Evolutionary conservation across 2,888 invertebrate genomes (phyloP).

Genomic region (Agelastica alni): DNA sequence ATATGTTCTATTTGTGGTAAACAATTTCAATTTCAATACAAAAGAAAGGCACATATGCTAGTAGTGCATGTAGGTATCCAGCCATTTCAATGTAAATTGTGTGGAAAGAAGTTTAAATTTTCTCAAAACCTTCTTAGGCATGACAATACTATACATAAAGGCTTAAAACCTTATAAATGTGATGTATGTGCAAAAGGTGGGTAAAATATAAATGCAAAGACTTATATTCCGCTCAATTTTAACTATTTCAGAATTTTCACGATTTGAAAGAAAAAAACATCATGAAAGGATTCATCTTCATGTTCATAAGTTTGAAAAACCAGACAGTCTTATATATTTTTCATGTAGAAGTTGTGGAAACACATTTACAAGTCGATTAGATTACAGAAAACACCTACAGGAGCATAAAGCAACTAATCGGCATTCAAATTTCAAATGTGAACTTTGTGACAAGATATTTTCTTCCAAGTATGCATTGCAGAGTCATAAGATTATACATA

Average conservation of each 20-base stretch:
- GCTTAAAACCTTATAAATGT: constrained; percentile 40
- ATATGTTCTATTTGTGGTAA: constrained; percentile 27
- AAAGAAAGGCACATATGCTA: constrained; percentile 25
- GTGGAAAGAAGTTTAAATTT: constrained; percentile 33
- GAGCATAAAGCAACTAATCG: constrained; percentile 21
- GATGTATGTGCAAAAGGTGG: constrained; percentile 42
- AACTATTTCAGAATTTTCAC: constrained; percentile 24
- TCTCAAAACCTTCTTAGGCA: constrained; percentile 30
- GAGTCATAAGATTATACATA: constrained; percentile 37
- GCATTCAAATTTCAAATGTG: constrained; percentile 15
- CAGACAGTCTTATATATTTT: constrained; percentile 14
- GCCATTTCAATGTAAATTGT: constrained; percentile 30
- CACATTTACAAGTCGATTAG: constrained; percentile 16
- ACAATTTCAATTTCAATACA: constrained; percentile 21
- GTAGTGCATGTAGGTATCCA: constrained; percentile 24
- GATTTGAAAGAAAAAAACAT: constrained; percentile 22
- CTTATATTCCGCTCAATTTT: neutral
- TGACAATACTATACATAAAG: constrained; percentile 33
- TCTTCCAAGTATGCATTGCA: constrained; percentile 35
- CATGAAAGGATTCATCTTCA: no score
- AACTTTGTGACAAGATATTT: constrained; percentile 29
- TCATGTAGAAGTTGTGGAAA: constrained; percentile 19
- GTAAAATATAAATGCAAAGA: constrained; percentile 5
- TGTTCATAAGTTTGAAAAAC: constrained; percentile 18
- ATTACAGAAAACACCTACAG: constrained; percentile 21